Evolutionary conservation across 2,797 vertebrate genomes (phyloP).

Genomic region (Garrulus glandarius): DNA sequence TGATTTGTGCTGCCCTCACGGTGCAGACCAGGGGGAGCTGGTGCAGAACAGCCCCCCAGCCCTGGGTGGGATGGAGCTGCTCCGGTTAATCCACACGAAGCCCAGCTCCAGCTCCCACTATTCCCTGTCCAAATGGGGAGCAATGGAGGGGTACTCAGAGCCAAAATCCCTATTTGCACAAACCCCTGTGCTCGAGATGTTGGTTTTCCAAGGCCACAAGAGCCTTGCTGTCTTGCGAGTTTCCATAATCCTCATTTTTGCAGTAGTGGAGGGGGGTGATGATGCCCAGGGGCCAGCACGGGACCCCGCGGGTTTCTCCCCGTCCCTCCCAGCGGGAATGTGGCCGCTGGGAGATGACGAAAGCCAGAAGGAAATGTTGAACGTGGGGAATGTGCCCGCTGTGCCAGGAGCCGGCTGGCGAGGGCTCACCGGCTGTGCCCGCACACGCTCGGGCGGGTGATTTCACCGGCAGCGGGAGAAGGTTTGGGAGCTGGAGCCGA

Average conservation of each 20-base stretch:
- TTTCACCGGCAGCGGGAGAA: conserved; percentile 35
- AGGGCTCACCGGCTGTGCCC: neutral
- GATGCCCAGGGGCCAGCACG: rapidly evolving
- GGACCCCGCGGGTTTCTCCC: neutral
- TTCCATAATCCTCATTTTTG: rapidly evolving
- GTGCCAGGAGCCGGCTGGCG: neutral
- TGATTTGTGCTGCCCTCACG: neutral
- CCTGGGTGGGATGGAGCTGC: neutral
- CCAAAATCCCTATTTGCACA: neutral
- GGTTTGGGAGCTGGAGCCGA: neutral
- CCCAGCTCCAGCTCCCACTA: neutral
- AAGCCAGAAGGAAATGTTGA: neutral
- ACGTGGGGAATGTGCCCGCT: neutral
- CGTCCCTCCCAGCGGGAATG: rapidly evolving
- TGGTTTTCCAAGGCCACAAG: neutral
- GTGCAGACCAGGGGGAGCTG: neutral
- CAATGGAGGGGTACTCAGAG: rapidly evolving
- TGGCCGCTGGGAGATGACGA: neutral
- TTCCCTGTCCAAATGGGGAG: neutral
- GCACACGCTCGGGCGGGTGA: conserved; percentile 39
- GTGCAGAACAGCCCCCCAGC: neutral
- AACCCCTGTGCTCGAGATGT: rapidly evolving
- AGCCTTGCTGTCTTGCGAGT: rapidly evolving
- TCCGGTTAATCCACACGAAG: rapidly evolving
- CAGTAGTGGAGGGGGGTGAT: rapidly evolving